A percentile compares a stretch with the other conserved stretches of the same genome.
Evolutionary conservation across 1,140 invertebrate species (phyloP).

Genomic region (Meloidogyne hapla): DNA sequence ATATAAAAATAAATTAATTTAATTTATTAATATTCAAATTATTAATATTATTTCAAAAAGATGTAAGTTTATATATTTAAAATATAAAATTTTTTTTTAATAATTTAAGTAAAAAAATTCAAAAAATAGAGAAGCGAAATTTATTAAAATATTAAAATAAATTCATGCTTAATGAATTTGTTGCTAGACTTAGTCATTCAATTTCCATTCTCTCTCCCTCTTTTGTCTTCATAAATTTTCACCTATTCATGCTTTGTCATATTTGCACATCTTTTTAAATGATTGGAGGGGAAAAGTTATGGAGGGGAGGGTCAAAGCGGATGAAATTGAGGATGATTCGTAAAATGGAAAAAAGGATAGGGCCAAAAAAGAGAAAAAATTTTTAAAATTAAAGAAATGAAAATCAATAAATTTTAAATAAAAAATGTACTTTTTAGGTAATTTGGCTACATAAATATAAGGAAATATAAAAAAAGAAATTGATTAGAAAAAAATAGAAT

Average conservation of each 20-base stretch:
- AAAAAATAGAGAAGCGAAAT: too few species aligned
- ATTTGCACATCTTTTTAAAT: slow-evolving; percentile 6
- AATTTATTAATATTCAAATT: background rate
- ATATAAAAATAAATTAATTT: too few species aligned
- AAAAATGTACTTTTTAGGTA: background rate
- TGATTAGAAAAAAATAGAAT: background rate
- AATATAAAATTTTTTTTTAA: too few species aligned
- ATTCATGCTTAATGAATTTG: slow-evolving; percentile 1
- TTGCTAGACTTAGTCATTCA: background rate
- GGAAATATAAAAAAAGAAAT: background rate
- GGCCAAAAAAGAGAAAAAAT: background rate
- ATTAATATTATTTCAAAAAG: background rate
- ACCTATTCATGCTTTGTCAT: background rate
- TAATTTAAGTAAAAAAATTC: too few species aligned
- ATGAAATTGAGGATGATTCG: slow-evolving; percentile 6
- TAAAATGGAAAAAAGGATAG: background rate
- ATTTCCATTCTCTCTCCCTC: background rate
- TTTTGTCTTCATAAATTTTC: slow-evolving; percentile 6
- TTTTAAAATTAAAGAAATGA: background rate
- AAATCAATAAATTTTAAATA: background rate
- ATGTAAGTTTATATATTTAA: background rate
- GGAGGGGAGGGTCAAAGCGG: background rate
- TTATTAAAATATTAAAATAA: background rate
- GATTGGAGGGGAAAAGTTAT: background rate
- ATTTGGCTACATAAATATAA: background rate